Base-by-base conservation (phyloP, 1,140 invertebrate species). In the Myzus persicae region DNA sequence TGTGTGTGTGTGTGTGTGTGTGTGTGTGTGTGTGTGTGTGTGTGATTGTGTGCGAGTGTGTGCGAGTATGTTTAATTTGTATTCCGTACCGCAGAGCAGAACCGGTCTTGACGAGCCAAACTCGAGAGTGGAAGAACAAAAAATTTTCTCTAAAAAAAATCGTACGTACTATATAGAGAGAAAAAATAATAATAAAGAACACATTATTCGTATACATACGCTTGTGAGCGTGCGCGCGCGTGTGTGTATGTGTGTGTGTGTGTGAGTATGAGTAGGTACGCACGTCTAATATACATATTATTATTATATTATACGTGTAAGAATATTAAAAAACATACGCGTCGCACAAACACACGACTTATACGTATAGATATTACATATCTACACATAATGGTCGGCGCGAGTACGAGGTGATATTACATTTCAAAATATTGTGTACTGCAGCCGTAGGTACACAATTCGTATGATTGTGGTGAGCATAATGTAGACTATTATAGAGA, bases 51-150 rank as follows among this genome's bases (percentile, higher is more conserved):
- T n/a, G n/a, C n/a, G n/a, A n/a, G n/a, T 54, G 48, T 51, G 46
- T 38, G 26, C 0, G 24, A 6, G 42, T 44, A n/a, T 42, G 89
- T 90, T 90, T 90, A 90, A 90, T 90, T 90, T 90, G 89, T 90
- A 90, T 90, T 90, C 54, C 40, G 26, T 31, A 90, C 89, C 48
- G 36, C 88, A 40, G 88, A 89, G 22, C n/a, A 90, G n/a, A 90
- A 90, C 89, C 89, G 89, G 89, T 90, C 89, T 90, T 90, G 26
- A 54, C 89, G 38, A 90, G 26, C 51, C 89, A n/a, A 90, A 90
- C 54, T 67, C 36, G n/a, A 89, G 36, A 54, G 84, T 85, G 48
- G 46, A 40, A 51, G 48, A 89, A 54, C 46, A 54, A 59, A 90
- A 59, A 59, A 76, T 76, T 76, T 76, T 76, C 59, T 76, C 31